A percentile compares a stretch with the other conserved stretches of the same genome.
Conservation (phyloP, 1,140 invertebrate species). For the Anastrepha ludens region DNA sequence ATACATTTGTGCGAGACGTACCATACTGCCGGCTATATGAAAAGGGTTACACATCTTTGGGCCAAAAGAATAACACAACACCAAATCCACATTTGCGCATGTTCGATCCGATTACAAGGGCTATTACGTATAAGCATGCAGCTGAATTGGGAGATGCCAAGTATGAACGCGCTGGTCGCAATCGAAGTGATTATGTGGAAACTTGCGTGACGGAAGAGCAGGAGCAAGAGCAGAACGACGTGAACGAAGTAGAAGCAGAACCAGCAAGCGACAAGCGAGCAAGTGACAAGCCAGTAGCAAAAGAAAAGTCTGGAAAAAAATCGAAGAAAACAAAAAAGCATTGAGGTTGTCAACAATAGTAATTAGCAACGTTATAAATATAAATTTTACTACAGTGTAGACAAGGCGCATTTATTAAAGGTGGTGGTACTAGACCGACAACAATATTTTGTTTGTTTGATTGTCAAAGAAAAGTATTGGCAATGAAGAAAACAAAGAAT, state of each 20-base stretch:
- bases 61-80: slow-evolving; percentile 84
- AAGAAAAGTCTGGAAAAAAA: not conserved
- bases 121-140: slow-evolving; percentile 82
- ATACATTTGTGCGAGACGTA: slow-evolving; percentile 84
- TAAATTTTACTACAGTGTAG: too few relatives aligned
- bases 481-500: too few relatives aligned
- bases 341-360: not conserved
- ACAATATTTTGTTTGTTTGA: too few relatives aligned
- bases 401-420: too few relatives aligned
- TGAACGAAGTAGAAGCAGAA: not conserved
- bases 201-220: not conserved
- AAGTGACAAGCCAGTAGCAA: too few relatives aligned
- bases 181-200: not conserved
- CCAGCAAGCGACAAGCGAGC: not conserved
- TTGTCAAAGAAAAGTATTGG: too few relatives aligned
- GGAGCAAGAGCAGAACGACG: not conserved
- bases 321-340: not conserved
- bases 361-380: too few relatives aligned
- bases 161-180: slow-evolving; percentile 68
- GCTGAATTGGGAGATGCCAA: slow-evolving; percentile 81
- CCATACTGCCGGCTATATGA: slow-evolving; percentile 94
- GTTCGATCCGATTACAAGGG: slow-evolving; percentile 61
- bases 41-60: slow-evolving; percentile 92
- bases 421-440: too few relatives aligned
- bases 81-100: slow-evolving; percentile 85